These are phyloP conservation scores for Andrena marginata DNA, from an alignment of 2,888 invertebrate genomes.

Conservation along the genomic window DNA sequence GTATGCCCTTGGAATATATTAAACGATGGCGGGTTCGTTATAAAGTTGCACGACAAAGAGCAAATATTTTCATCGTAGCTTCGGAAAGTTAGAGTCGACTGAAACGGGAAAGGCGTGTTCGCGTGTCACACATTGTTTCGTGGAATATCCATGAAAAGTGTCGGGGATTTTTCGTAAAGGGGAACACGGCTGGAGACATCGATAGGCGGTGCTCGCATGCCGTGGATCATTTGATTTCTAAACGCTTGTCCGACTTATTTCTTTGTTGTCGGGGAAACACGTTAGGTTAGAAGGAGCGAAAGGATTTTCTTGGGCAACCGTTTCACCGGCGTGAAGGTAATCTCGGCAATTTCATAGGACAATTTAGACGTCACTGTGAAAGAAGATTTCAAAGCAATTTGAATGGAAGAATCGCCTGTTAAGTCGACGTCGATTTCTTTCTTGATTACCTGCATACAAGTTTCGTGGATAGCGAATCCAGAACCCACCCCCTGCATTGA, in stretches of 20 bases:
- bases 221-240: constrained; percentile 5
- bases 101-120: constrained; percentile 24
- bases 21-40: constrained; percentile 27
- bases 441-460: background rate
- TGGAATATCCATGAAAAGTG: constrained; percentile 54
- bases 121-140: constrained; percentile 39
- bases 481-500: background rate
- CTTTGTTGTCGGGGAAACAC: background rate
- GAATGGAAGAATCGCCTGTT: background rate
- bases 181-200: constrained; percentile 50
- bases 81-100: constrained; percentile 13
- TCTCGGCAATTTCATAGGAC: background rate
- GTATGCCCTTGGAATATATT: background rate
- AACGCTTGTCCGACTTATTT: background rate
- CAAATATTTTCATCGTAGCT: constrained; percentile 34
- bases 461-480: background rate
- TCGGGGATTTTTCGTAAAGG: constrained; percentile 44
- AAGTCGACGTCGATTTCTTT: background rate
- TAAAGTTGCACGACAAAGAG: constrained; percentile 15
- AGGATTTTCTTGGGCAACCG: background rate
- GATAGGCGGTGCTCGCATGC: constrained; percentile 53
- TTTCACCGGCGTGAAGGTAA: background rate
- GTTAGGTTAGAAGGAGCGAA: too few species aligned
- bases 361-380: background rate
- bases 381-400: background rate